Base-by-base conservation (phyloP, 2,888 invertebrate species). In the Sialis fuliginosa region DNA sequence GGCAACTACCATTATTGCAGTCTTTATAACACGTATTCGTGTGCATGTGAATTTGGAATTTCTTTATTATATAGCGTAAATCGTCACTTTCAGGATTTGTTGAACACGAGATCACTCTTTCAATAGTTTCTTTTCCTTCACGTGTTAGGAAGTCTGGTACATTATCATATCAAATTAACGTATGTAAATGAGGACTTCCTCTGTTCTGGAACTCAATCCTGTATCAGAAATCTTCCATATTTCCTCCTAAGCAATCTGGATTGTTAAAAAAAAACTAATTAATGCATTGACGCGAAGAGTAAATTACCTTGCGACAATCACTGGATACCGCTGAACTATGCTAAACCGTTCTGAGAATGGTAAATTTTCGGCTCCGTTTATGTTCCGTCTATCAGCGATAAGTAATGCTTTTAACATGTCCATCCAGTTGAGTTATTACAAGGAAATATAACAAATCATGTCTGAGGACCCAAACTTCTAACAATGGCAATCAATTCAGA, bases 351-450 rank as follows among this genome's bases (percentile, higher is more conserved):
- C 52, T 22, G 41, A 7, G 33, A 46, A 42, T 34, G n/a, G 4
- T 9, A 45, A 12, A 10, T 33, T 7, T 7, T 13, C 10, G 32
- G 3, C 5, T 39, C 33, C 40, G 50, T 42, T 12, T 6, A 47
- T 31, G 9, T 47, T 10, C 13, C 55, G 42, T 12, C 52, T 51
- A 50, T 55, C 58, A 0, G 55, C 56, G 6, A 59, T 56, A 5
- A 62, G 49, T 6, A 60, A 52, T 0, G 61, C 59, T 56, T 59
- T 57, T 0, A 53, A 51, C 54, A 59, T 60, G 30, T 61, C 61
- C 2, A 12, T 59, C 59, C 61, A 43, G 30, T 39, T 50, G 52
- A 37, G 43, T 54, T 51, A 45, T 54, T 53, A 41, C 51, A 43
- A 4, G 43, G 31, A 43, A 59, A 57, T 31, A 55, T 58, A n/a